Conservation (phyloP, 2,888 invertebrate genomes). For the Frankliniella intonsa region DNA sequence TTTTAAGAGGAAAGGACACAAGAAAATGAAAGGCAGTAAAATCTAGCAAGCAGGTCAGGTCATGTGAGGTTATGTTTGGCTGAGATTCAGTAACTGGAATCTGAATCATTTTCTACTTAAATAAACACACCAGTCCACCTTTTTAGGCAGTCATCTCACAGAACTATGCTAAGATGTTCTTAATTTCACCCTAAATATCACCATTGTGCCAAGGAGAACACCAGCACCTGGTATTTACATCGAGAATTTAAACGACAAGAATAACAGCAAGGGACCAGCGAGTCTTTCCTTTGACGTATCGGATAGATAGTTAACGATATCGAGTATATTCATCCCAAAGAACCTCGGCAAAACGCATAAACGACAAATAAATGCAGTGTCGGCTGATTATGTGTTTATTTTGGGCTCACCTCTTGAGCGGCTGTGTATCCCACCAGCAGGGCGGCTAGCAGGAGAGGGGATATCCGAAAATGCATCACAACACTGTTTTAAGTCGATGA, state of each 20-base stretch:
- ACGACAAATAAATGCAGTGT: not conserved
- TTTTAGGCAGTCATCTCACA: no score
- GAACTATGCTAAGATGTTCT: no score
- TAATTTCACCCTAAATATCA: no score
- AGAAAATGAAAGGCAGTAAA: not conserved
- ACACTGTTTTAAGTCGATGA: slow-evolving; percentile 5
- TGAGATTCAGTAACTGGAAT: no score
- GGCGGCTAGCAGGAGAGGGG: not conserved
- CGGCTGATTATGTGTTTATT: not conserved
- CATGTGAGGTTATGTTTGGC: no score
- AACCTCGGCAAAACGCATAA: not conserved
- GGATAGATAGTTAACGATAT: no score
- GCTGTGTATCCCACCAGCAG: not conserved
- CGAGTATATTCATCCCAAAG: not conserved
- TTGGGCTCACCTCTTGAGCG: slow-evolving; percentile 16
- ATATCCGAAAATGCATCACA: slow-evolving; percentile 19
- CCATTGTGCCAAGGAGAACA: not conserved
- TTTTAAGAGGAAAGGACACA: not conserved
- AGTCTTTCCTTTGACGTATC: no score
- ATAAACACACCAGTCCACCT: no score
- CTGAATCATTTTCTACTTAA: no score
- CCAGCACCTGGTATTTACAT: slow-evolving; percentile 14
- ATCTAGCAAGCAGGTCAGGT: not conserved
- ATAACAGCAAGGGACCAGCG: no score
- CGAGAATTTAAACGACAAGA: not conserved